Base-by-base conservation (phyloP, 1,140 invertebrate species). In the Choristoneura fumiferana region DNA sequence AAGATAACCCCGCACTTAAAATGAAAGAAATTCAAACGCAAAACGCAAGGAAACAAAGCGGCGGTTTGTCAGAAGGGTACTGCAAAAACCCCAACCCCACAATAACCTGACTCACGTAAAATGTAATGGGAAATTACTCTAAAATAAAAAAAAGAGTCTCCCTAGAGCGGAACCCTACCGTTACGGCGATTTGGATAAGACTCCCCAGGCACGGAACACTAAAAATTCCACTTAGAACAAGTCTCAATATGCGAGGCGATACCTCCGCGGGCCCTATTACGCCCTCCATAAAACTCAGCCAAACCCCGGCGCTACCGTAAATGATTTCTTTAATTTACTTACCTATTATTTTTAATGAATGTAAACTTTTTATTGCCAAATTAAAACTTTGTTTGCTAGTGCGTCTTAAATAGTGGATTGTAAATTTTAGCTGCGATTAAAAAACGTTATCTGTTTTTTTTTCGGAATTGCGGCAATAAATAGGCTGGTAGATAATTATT, bases 101-200 rank as follows among this genome's bases (percentile, higher is more conserved):
- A 77, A 73, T 58, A 64, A 66, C 65, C 66, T 70, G 78, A 71
- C 70, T 85, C 84, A 84, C 85, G 82, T 85, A 88, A 82, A 84
- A 83, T 79, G 83, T 86, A 88, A 88, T 86, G 80, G 79, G 78
- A 87, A 87, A 88, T 87, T 87, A 87, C 85, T 87, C 74, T 88
- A 88, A 88, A 87, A 87, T 86, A 88, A 88, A 86, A n/a, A n/a
- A 82, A 84, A 58, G 84, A 78, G 64, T 65, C 70, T 72, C 78
- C 81, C 81, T 61, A 57, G 33, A 57, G 40, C 49, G 64, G 73
- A 75, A 76, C 77, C 84, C 82, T 82, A 81, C 77, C 68, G 81
- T 85, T 86, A 71, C 81, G 78, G 78, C 76, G 84, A 86, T 88
- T 88, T 85, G 84, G 78, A 74, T 84, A 84, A 82, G 74, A 71